phyloP scores from a whole-genome alignment of 2,113 vertebrate species.

The Agapornis roseicollis region DNA sequence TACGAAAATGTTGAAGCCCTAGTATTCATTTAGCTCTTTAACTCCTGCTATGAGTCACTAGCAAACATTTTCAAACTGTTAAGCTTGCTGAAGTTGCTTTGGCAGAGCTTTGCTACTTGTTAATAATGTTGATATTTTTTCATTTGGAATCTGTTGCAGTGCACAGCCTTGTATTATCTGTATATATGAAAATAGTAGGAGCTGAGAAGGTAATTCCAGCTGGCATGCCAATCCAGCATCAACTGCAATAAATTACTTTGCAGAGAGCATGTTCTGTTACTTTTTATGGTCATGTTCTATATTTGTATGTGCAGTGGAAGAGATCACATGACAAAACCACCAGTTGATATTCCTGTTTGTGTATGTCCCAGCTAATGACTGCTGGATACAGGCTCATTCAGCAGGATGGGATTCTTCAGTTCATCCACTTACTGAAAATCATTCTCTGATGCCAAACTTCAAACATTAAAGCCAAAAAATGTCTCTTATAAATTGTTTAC shows the following conservation, averaged over 20 bases:
- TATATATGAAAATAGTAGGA: constrained; percentile 62
- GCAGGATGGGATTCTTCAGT: background rate
- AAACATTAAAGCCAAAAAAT: background rate
- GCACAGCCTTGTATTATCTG: constrained; percentile 36
- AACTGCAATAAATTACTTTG: constrained; percentile 78
- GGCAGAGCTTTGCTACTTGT: constrained; percentile 5
- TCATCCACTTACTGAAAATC: constrained; percentile 23
- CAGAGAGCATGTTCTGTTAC: constrained; percentile 84
- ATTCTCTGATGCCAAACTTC: background rate
- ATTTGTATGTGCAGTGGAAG: constrained; percentile 84
- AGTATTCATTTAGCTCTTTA: background rate
- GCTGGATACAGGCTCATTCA: constrained; percentile 29
- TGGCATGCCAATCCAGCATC: constrained; percentile 73
- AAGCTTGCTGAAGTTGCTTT: background rate
- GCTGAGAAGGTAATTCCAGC: constrained; percentile 75
- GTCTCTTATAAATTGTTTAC: background rate
- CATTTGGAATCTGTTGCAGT: background rate
- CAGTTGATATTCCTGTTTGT: constrained; percentile 75
- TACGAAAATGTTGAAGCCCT: background rate
- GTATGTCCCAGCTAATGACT: constrained; percentile 50
- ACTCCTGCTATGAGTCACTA: background rate
- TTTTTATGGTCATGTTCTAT: constrained; percentile 99
- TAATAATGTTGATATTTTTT: background rate
- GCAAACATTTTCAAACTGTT: constrained; percentile 7
- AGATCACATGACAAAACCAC: constrained; percentile 74